phyloP scores from a whole-genome alignment of 2,113 vertebrate genomes.

The Pardalotus punctatus region DNA sequence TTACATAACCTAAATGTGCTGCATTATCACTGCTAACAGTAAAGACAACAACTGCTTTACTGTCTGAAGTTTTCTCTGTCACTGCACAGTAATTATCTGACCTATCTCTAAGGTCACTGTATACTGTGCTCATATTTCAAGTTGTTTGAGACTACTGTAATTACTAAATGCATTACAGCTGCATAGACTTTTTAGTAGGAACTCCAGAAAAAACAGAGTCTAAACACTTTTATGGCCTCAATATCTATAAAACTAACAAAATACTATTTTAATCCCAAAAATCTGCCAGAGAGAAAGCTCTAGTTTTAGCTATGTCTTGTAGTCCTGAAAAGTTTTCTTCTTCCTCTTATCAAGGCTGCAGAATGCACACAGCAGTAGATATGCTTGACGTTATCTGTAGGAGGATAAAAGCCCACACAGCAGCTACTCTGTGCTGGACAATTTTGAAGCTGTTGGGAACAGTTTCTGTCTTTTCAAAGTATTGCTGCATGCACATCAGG shows the following conservation, averaged over 20 bases:
- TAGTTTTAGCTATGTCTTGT: constrained; percentile 30
- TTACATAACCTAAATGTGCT: neutral
- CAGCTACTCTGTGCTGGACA: constrained; percentile 26
- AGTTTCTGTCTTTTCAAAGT: constrained; percentile 52
- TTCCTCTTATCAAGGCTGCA: constrained; percentile 38
- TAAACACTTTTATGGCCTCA: neutral
- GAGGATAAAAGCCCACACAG: constrained; percentile 43
- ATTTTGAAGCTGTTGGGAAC: constrained; percentile 40
- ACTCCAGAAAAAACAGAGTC: neutral
- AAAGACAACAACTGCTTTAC: neutral
- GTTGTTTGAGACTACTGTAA: neutral
- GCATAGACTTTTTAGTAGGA: neutral
- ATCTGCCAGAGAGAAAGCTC: neutral
- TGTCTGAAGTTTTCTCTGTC: neutral
- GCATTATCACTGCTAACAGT: neutral
- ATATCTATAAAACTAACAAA: neutral
- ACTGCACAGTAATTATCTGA: constrained; percentile 10
- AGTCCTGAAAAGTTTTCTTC: constrained; percentile 39
- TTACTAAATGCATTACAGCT: neutral
- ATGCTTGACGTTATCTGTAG: constrained; percentile 16
- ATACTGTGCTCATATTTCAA: neutral
- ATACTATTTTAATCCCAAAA: constrained; percentile 9
- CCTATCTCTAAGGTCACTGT: neutral
- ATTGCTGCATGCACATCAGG: constrained; percentile 19
- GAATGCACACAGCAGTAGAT: constrained; percentile 41